Conservation (phyloP, 2,113 vertebrate genomes). For the Tautogolabrus adspersus region DNA sequence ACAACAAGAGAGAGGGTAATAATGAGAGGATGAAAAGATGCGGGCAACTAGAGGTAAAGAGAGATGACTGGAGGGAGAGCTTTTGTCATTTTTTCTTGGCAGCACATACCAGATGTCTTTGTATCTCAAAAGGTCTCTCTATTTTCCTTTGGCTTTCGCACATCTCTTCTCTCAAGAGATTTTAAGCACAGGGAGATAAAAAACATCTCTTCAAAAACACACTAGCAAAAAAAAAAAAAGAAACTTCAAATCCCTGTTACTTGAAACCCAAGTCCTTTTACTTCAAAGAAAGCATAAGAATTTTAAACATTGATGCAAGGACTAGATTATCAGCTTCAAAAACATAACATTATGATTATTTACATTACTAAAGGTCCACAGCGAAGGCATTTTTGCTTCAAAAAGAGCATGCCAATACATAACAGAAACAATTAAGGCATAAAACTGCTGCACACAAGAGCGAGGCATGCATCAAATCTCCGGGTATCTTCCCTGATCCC, state of each 20-base stretch:
- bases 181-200: slow-evolving; percentile 20
- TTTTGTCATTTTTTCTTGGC: slow-evolving; percentile 67
- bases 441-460: not conserved
- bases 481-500: not conserved
- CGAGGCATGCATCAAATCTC: not conserved
- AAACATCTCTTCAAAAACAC: not conserved
- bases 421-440: not conserved
- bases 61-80: slow-evolving; percentile 69
- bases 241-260: not conserved
- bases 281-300: not conserved
- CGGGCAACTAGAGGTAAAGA: slow-evolving; percentile 48
- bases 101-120: slow-evolving; percentile 57
- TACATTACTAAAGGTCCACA: not conserved
- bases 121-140: slow-evolving; percentile 53
- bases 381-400: not conserved
- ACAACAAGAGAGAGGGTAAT: slow-evolving; percentile 24
- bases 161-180: slow-evolving; percentile 38
- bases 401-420: not conserved
- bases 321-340: not conserved
- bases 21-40: slow-evolving; percentile 65
- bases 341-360: not conserved
- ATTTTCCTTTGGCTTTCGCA: slow-evolving; percentile 41
- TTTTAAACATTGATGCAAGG: not conserved
- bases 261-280: not conserved
- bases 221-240: not conserved